Percentiles rank a stretch among this genome's conserved stretches.
These are phyloP conservation scores for Tragelaphus scriptus DNA, from an alignment of 2,113 vertebrate genomes.

Conservation along the genomic window DNA sequence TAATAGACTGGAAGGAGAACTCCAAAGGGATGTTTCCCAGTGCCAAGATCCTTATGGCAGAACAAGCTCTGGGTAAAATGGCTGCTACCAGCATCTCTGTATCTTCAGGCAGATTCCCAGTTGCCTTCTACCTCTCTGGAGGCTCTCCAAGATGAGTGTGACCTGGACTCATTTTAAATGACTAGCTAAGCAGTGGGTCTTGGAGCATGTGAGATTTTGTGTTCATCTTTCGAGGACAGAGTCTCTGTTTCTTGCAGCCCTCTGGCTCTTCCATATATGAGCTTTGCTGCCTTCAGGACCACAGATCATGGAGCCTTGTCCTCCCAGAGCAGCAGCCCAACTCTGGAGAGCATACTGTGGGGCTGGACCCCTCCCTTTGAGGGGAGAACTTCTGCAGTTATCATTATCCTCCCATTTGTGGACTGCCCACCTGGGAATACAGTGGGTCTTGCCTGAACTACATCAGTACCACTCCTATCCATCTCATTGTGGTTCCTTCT, in stretches of 20 bases:
- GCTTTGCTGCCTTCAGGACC: not conserved
- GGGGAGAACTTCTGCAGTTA: not conserved
- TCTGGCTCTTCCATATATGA: not conserved
- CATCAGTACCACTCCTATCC: not conserved
- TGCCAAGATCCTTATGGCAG: not conserved
- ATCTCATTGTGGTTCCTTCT: not conserved
- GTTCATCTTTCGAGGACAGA: not conserved
- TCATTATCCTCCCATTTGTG: not conserved
- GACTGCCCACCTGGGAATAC: not conserved
- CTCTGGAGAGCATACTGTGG: not conserved
- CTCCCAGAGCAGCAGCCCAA: not conserved
- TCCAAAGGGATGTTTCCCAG: not conserved
- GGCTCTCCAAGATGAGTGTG: not conserved
- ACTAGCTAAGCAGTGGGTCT: not conserved
- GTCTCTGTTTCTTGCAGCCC: not conserved
- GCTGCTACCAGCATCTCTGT: not conserved
- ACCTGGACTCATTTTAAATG: not conserved
- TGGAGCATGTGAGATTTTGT: not conserved
- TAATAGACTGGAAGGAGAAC: not conserved
- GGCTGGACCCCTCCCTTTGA: not conserved
- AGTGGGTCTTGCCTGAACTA: not conserved
- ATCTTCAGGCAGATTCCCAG: not conserved
- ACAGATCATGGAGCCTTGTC: not conserved
- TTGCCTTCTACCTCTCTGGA: not conserved
- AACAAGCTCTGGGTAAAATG: not conserved